Base-by-base conservation (phyloP, 2,888 invertebrate species). In the Belgica antarctica region DNA sequence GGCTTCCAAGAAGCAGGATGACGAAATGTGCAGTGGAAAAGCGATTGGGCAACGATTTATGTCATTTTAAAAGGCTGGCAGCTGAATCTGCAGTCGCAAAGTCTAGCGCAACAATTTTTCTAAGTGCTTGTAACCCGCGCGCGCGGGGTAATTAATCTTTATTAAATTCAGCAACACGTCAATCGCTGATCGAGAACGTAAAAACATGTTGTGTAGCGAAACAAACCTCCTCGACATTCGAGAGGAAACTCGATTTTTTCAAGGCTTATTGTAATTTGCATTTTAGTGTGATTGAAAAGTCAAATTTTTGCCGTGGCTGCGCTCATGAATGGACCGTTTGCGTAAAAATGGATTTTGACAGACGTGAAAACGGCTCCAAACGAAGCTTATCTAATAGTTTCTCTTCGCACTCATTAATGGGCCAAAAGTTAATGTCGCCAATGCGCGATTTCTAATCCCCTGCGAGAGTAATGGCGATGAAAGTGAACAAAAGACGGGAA, bases 131-230 rank as follows among this genome's bases (percentile, higher is more conserved):
- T n/a, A n/a, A 15, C 28, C 52, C 52, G 31, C 52, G 57, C 27
- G n/a, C n/a, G 68, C 68, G 68, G 47, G 68, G 68, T 47, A 68
- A 68, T 68, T 68, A 66, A 46, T 46, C 47, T 47, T 66, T 66
- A 47, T 47, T 66, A 27, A 68, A 68, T 68, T 68, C 68, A 68
- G 24, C 31, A 57, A 47, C 34, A 57, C 68, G 68, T 68, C 68
- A 68, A 68, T n/a, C n/a, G 15, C 19, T 62, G 27, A 46, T 68
- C n/a, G 52, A 68, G 68, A 68, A 68, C 68, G 63, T 46, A n/a
- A 57, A 34, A 65, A 47, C 65, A 47, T 65, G 65, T 65, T 65
- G 31, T 63, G 22, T 62, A 62, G 31, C 31, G 28, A n/a, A 62
- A 62, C 62, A 62, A 31, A n/a, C n/a, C n/a, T n/a, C n/a, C n/a